Evolutionary conservation across 2,113 vertebrate genomes (phyloP), one percentile per base, ranked within the genome.

Genomic region (Sceloporus tristichus): DNA sequence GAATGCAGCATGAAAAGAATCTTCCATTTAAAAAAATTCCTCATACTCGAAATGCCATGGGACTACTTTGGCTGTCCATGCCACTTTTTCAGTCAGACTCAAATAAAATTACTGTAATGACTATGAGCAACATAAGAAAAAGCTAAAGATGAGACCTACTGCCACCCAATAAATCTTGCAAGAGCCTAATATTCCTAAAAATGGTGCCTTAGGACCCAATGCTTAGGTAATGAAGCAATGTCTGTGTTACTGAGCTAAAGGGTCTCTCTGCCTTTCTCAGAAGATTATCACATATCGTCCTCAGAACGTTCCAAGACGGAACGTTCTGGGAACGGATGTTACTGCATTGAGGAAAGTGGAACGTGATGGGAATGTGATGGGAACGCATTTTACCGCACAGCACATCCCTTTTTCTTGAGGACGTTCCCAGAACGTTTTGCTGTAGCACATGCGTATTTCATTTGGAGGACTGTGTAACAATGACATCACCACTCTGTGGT

Each of bases 221-320:
- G 11, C 76, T 29, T 54, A 82, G 84, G 40, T 70, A 48, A 48
- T 68, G 66, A 70, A 70, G 40, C 10, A 92, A 87, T 21, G 59
- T 25, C 54, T 87, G n/a, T 13, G 34, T 93, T 73, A 5, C 56
- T 53, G 90, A 89, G 42, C 6, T 75, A 82, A 3, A 82, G 87
- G 81, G 48, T 0, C 54, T 42, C 13, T 40, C 75, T 27, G 23
- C 25, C 66, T 68, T 62, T 62, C 59, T 62, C 34, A 34, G 34
- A 34, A 34, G 34, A 34, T 34, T 34, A 34, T 34, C 34, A 34
- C 34, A 34, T 34, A 34, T 34, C 34, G 34, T 34, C 34, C 34
- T 34, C 34, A 34, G 34, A 34, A 34, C 34, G 34, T 34, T 34
- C 34, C 34, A 34, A 34, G 34, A 34, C 34, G 34, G 34, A 34